Base-by-base conservation (phyloP, 2,797 vertebrate species). In the Cottoperca gobio region DNA sequence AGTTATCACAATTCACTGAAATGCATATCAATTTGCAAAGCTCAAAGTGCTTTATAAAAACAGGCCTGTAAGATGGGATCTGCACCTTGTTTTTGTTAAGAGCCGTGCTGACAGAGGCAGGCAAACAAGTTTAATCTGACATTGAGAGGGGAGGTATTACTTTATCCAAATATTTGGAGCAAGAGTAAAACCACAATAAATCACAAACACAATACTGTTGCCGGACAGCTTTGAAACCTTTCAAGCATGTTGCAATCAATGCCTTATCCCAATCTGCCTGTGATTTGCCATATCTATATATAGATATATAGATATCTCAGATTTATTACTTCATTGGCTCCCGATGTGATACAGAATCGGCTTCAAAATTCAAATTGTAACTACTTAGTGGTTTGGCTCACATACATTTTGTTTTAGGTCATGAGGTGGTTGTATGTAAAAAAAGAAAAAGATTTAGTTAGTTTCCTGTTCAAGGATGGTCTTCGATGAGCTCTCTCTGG, bases 201-300 rank as follows among this genome's bases (percentile, higher is more conserved):
- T 75, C 42, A 48, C 23, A 62, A 62, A 59, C 50, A 17, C 42
- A 46, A 19, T 49, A 33, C 6, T 64, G 39, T 19, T 40, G 61
- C 37, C 4, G 64, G 24, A 33, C n/a, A 60, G 17, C 45, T 66
- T 28, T 54, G 4, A 35, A 50, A 59, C 23, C 8, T 31, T 55
- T 37, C 0, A 0, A 55, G 10, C 24, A 28, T 28, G 19, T 50
- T 66, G 21, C 37, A 48, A 1, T 31, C 26, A 14, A 73, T 73
- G 4, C 46, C 43, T 31, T 24, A 24, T 13, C 1, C 9, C 4
- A 40, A 21, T 23, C 24, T 64, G n/a, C n/a, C n/a, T n/a, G 7
- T 28, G 35, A 33, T n/a, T n/a, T n/a, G n/a, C n/a, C n/a, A n/a
- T n/a, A n/a, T n/a, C n/a, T n/a, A n/a, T n/a, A n/a, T n/a, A n/a